A percentile compares a stretch with the other conserved stretches of the same genome.
phyloP scores from a whole-genome alignment of 1,140 invertebrate genomes.

The Hesperophylax magnus region DNA sequence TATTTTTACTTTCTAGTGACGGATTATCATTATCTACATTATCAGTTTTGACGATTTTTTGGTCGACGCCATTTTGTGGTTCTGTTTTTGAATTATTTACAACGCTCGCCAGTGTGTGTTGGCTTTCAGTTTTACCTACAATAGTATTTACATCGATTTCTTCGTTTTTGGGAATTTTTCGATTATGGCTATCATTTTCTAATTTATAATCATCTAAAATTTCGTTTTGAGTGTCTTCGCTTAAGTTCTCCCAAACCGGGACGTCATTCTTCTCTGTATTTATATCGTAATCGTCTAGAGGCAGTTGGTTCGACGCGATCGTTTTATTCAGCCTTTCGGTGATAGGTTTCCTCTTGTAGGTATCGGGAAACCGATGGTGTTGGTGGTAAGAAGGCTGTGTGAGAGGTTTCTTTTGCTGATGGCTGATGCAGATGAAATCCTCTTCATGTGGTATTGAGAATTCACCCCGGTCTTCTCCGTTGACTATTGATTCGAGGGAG shows the following conservation, averaged over 20 bases:
- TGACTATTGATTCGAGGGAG: constrained; percentile 41
- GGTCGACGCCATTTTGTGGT: constrained; percentile 6
- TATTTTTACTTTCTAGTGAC: constrained; percentile 24
- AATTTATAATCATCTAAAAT: constrained; percentile 54
- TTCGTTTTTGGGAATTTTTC: constrained; percentile 37
- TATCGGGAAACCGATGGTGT: not conserved
- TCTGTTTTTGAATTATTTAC: constrained; percentile 51
- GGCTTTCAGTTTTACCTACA: not conserved
- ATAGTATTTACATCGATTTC: constrained; percentile 45
- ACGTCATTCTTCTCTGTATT: constrained; percentile 45
- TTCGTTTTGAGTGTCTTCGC: constrained; percentile 50
- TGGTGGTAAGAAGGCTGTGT: not conserved
- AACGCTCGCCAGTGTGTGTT: constrained; percentile 43
- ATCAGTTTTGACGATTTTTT: not conserved
- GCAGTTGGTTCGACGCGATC: not conserved
- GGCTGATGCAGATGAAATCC: constrained; percentile 41
- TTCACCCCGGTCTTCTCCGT: constrained; percentile 44
- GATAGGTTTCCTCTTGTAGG: constrained; percentile 13
- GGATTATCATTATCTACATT: constrained; percentile 26
- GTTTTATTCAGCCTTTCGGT: constrained; percentile 6
- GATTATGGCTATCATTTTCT: constrained; percentile 51
- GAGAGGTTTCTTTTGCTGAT: not conserved
- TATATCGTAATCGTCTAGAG: constrained; percentile 34
- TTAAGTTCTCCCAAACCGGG: constrained; percentile 49
- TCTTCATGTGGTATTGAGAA: constrained; percentile 35